Evolutionary conservation across 2,888 invertebrate genomes (phyloP).

Genomic region (Sturmia bella): DNA sequence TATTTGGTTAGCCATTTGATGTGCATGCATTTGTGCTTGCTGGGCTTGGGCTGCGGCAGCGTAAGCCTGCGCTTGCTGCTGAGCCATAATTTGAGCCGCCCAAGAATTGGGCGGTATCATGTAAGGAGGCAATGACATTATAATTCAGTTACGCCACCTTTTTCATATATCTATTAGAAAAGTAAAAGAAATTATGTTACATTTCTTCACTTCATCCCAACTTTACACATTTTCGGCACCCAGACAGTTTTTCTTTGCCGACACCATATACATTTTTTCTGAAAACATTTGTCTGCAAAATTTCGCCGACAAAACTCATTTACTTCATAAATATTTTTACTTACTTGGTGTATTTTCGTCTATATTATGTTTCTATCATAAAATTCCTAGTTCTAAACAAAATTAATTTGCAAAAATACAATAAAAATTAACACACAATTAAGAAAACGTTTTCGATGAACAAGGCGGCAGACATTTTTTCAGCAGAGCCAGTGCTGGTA

Average conservation of each 20-base stretch:
- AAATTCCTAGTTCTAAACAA: conserved; percentile 11
- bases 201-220: conserved; percentile 1
- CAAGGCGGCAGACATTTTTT: conserved; percentile 69
- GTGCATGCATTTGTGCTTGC: conserved; percentile 85
- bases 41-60: conserved; percentile 85
- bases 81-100: conserved; percentile 95
- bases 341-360: conserved; percentile 28
- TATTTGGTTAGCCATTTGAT: conserved; percentile 82
- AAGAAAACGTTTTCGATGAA: conserved; percentile 69
- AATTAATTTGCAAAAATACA: conserved; percentile 40
- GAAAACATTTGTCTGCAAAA: conserved; percentile 31
- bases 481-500: conserved; percentile 1
- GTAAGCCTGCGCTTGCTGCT: conserved; percentile 89
- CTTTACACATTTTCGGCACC: conserved; percentile 36
- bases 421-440: conserved; percentile 48
- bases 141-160: conserved; percentile 23
- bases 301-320: neutral
- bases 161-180: conserved; percentile 30
- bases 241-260: conserved; percentile 48
- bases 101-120: conserved; percentile 85
- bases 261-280: conserved; percentile 56
- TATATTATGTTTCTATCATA: conserved; percentile 37
- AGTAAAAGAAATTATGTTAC: neutral
- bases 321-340: conserved; percentile 46
- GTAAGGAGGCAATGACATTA: conserved; percentile 82